Evolutionary conservation across 2,797 vertebrate genomes (phyloP).

Genomic region (Hylomyscus alleni): DNA sequence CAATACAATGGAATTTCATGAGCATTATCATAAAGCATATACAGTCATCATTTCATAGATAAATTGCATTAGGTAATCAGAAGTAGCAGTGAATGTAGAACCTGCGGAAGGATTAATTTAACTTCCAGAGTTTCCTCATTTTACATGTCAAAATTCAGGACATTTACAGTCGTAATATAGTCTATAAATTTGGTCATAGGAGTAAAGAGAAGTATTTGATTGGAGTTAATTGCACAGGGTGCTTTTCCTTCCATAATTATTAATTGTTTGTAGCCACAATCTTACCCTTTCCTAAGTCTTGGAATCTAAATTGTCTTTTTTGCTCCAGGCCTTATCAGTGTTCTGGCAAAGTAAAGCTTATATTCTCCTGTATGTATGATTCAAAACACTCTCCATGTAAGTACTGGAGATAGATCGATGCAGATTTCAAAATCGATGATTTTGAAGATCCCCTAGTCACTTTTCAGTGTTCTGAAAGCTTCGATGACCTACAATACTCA

Average conservation of each 20-base stretch:
- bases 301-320: neutral
- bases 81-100: neutral
- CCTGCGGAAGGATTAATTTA: neutral
- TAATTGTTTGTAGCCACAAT: neutral
- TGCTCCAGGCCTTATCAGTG: neutral
- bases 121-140: neutral
- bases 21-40: neutral
- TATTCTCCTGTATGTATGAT: neutral
- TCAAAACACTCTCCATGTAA: neutral
- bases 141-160: neutral
- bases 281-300: neutral
- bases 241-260: neutral
- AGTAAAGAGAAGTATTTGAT: neutral
- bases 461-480: neutral
- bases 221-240: neutral
- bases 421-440: neutral
- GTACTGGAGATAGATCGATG: neutral
- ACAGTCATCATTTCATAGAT: neutral
- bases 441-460: neutral
- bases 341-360: neutral
- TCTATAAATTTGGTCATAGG: neutral
- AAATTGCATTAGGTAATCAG: neutral
- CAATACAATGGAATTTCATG: neutral
- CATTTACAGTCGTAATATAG: neutral
- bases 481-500: accelerated